phyloP scores from a whole-genome alignment of 2,797 vertebrate genomes.

The Meda fulgida region DNA sequence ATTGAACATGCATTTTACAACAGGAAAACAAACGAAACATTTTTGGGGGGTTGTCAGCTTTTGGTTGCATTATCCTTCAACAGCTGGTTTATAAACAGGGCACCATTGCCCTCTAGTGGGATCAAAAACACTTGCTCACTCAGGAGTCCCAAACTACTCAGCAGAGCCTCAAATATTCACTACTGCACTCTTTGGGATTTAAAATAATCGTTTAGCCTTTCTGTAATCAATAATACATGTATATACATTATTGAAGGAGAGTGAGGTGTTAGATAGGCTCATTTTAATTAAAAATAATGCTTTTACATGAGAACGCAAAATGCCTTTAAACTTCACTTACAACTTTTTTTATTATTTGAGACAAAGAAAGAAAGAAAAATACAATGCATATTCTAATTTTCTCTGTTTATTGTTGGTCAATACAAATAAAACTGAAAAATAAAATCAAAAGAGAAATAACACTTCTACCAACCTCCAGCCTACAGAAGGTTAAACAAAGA shows the following conservation, averaged over 20 bases:
- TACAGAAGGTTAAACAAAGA: not conserved
- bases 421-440: not conserved
- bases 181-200: not conserved
- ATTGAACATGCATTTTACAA: not conserved
- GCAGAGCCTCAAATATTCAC: not conserved
- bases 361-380: not conserved
- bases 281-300: not conserved
- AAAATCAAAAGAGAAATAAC: not conserved
- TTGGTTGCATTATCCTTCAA: not conserved
- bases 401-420: conserved; percentile 19
- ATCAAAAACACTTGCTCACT: too few relatives aligned
- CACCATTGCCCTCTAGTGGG: conserved; percentile 52
- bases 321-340: not conserved
- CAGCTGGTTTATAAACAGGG: not conserved
- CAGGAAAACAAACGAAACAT: too few relatives aligned
- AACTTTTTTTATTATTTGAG: not conserved
- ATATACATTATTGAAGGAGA: too few relatives aligned
- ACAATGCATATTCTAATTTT: too few relatives aligned
- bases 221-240: not conserved
- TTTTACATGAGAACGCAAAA: too few relatives aligned
- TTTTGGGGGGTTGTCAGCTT: not conserved
- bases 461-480: not conserved
- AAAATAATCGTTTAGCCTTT: not conserved
- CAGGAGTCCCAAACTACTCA: not conserved
- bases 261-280: too few relatives aligned